Evolutionary conservation across 2,113 vertebrate genomes (phyloP), one percentile per base, ranked within the genome.

Genomic region (Burhinus bistriatus): DNA sequence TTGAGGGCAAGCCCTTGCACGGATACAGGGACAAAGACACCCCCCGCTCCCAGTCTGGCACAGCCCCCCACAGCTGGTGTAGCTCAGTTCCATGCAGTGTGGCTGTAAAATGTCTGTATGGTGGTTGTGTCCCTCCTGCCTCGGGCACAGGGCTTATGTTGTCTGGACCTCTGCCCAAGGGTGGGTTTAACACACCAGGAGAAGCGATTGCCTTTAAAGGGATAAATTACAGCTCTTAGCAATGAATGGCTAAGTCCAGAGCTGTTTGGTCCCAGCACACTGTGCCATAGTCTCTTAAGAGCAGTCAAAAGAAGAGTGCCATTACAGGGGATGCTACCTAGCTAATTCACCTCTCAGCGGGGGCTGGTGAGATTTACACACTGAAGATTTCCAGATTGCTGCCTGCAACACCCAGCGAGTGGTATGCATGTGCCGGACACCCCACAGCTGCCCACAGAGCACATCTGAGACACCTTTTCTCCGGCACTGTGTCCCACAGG

Each of bases 121-220:
- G 29, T 44, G 2, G 7, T 14, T 27, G 26, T 2, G 0, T n/a
- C 58, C 18, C 1, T 0, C 18, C 38, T 57, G 38, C 32, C 42
- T 1, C 2, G 9, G 17, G 11, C 0, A 0, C 45, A 44, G 71
- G 18, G 22, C 27, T 83, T 12, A 16, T 54, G 68, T 76, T 3
- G 4, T 22, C 91, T 58, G 55, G 38, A 66, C 45, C 22, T 84
- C 81, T 82, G 51, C 69, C 49, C 38, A 40, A 42, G 14, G 14
- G 4, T 52, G 59, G 57, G 6, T 51, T 93, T 89, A 84, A 51
- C 55, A 26, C 51, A 62, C 18, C 51, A 45, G 62, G 29, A 75
- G 61, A 71, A 64, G 32, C 3, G 6, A 93, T 82, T 59, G 58
- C 47, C 57, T 91, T 7, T 3, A 58, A 70, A 68, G 38, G 75